These are phyloP conservation scores for Probaryconus sp. DNA, from an alignment of 1,140 invertebrate genomes.

Conservation along the genomic window DNA sequence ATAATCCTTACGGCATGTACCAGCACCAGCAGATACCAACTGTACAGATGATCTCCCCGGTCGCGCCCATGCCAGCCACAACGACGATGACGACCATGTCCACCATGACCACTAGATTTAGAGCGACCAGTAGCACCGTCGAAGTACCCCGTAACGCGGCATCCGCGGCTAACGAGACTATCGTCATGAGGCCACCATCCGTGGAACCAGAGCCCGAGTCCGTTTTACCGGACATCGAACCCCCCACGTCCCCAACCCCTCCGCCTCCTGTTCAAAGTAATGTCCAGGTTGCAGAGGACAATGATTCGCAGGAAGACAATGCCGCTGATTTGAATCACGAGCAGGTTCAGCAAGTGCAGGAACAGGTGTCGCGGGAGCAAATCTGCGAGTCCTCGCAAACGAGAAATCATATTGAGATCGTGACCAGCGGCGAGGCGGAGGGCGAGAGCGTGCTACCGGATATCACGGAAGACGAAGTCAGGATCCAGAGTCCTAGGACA, in stretches of 20 bases:
- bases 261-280: slow-evolving; percentile 21
- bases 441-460: slow-evolving; percentile 42
- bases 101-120: slow-evolving; percentile 61
- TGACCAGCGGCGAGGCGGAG: slow-evolving; percentile 24
- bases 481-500: neutral
- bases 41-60: slow-evolving; percentile 79
- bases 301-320: no score
- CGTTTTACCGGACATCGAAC: slow-evolving; percentile 67
- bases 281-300: slow-evolving; percentile 32
- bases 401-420: slow-evolving; percentile 13
- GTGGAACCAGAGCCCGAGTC: slow-evolving; percentile 49
- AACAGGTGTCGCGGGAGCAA: neutral
- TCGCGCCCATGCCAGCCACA: slow-evolving; percentile 73
- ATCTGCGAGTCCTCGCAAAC: no score
- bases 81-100: slow-evolving; percentile 60
- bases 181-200: neutral
- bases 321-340: no score
- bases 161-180: slow-evolving; percentile 5
- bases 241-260: slow-evolving; percentile 56
- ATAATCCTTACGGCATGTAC: slow-evolving; percentile 78
- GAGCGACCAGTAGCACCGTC: slow-evolving; percentile 55
- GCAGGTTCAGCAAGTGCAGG: neutral
- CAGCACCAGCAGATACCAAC: slow-evolving; percentile 79
- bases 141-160: slow-evolving; percentile 23
- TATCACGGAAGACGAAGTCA: slow-evolving; percentile 4